These are phyloP conservation scores for Phoenicopterus ruber DNA, from an alignment of 2,113 vertebrate genomes.

Conservation along the genomic window DNA sequence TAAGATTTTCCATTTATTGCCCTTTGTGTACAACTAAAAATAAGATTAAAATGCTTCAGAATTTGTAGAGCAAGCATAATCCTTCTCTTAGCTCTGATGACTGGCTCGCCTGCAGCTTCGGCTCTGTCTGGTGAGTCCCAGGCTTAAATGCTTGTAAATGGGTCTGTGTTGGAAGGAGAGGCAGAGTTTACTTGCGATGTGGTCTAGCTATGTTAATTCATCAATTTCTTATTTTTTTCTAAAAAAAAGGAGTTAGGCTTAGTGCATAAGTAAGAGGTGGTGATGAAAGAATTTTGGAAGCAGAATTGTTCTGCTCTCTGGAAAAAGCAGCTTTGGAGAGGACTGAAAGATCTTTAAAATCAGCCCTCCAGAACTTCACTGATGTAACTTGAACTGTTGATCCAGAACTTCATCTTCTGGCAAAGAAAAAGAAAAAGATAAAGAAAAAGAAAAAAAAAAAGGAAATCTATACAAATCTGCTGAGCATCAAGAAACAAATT, in stretches of 20 bases:
- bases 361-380: neutral
- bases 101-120: constrained; percentile 63
- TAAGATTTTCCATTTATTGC: constrained; percentile 84
- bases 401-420: constrained; percentile 5
- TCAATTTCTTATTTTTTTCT: constrained; percentile 21
- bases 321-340: neutral
- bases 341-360: constrained; percentile 2
- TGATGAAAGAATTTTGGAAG: constrained; percentile 36
- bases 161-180: constrained; percentile 43
- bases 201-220: constrained; percentile 41
- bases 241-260: neutral
- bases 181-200: constrained; percentile 7
- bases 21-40: constrained; percentile 81
- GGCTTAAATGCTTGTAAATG: constrained; percentile 32
- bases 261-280: constrained; percentile 17
- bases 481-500: neutral
- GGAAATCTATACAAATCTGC: neutral
- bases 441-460: neutral
- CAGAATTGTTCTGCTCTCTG: constrained; percentile 1
- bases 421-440: neutral
- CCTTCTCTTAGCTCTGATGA: constrained; percentile 72
- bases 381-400: constrained; percentile 19
- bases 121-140: constrained; percentile 70
- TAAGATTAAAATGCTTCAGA: constrained; percentile 75
- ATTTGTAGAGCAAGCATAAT: constrained; percentile 70